Percentiles rank a stretch among this genome's conserved stretches.
These are phyloP conservation scores for Spilogale gracilis DNA, from an alignment of 2,113 vertebrate species.

Conservation along the genomic window DNA sequence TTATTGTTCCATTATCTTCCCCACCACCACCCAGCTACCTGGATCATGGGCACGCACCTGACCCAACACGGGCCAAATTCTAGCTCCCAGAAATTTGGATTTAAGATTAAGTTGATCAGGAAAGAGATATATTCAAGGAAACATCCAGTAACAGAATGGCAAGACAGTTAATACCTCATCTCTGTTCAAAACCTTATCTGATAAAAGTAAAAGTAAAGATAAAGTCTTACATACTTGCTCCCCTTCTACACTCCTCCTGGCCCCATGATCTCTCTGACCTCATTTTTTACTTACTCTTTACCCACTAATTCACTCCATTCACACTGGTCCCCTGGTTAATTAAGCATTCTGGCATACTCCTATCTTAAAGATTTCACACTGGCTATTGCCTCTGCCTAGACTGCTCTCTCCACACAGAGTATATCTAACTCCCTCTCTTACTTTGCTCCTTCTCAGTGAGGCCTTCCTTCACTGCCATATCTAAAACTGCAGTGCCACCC, in stretches of 20 bases:
- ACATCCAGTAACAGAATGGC: not conserved
- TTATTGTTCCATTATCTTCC: not conserved
- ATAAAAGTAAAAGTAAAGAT: not conserved
- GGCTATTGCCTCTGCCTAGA: not conserved
- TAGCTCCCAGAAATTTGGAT: not conserved
- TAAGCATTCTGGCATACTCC: not conserved
- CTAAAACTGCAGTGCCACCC: not conserved
- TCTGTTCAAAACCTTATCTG: not conserved
- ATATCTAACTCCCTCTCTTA: not conserved
- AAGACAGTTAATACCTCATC: not conserved
- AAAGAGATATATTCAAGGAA: not conserved
- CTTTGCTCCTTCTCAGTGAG: not conserved
- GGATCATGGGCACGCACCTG: not conserved
- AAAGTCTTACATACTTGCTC: not conserved
- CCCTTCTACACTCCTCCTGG: no score
- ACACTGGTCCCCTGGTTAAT: not conserved
- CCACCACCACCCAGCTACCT: not conserved
- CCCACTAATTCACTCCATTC: not conserved
- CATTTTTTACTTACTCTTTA: not conserved
- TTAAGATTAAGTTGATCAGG: not conserved
- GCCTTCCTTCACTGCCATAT: not conserved
- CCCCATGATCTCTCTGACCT: not conserved
- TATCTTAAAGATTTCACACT: not conserved
- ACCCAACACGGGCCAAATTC: not conserved
- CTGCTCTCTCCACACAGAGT: not conserved